Percentiles rank a stretch among this genome's conserved stretches.
phyloP scores from a whole-genome alignment of 2,888 invertebrate genomes.

The Pocota personata region DNA sequence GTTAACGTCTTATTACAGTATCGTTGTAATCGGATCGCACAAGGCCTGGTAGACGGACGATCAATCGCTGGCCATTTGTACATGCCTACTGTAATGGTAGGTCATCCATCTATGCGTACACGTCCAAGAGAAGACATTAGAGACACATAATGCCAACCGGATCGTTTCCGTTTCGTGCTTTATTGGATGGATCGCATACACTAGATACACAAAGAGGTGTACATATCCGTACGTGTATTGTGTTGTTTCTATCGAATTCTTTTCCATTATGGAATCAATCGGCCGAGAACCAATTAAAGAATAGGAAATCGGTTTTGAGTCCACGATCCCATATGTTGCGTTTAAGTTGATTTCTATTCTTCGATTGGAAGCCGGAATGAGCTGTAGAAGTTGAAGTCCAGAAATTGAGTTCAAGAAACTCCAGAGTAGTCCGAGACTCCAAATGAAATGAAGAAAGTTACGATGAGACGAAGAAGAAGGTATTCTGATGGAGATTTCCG shows the following conservation, averaged over 20 bases:
- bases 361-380: slow-evolving; percentile 12
- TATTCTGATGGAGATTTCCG: slow-evolving; percentile 32
- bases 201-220: neutral
- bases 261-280: slow-evolving; percentile 57
- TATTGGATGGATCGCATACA: slow-evolving; percentile 3
- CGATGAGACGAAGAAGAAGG: neutral
- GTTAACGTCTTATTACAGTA: slow-evolving; percentile 40
- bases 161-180: slow-evolving; percentile 57
- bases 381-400: slow-evolving; percentile 17
- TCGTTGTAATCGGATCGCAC: slow-evolving; percentile 51
- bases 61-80: slow-evolving; percentile 12
- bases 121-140: slow-evolving; percentile 26
- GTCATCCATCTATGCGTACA: slow-evolving; percentile 33
- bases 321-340: slow-evolving; percentile 26
- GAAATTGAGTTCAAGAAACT: slow-evolving; percentile 54
- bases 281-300: slow-evolving; percentile 59
- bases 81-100: slow-evolving; percentile 17
- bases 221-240: slow-evolving; percentile 5
- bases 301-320: slow-evolving; percentile 49
- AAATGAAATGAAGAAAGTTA: slow-evolving; percentile 17
- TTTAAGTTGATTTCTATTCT: slow-evolving; percentile 38
- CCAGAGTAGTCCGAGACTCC: neutral
- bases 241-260: slow-evolving; percentile 36
- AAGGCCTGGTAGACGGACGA: slow-evolving; percentile 38
- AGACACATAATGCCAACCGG: slow-evolving; percentile 41